A percentile compares a stretch with the other conserved stretches of the same genome.
Evolutionary conservation across 2,888 invertebrate genomes (phyloP).

Genomic region (Isotomurus palustris): DNA sequence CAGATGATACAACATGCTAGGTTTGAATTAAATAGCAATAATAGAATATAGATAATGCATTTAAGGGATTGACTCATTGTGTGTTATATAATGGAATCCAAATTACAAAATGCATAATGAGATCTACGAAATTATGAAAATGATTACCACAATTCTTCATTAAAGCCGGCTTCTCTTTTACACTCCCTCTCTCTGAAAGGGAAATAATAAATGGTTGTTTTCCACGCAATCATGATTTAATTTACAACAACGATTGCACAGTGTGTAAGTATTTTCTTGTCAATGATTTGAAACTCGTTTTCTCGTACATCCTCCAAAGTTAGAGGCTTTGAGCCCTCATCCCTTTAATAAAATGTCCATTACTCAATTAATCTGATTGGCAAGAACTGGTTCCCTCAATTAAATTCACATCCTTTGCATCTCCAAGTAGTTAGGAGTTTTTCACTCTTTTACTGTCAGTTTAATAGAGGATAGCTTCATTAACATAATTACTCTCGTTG

Average conservation of each 20-base stretch:
- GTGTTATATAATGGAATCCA: no score
- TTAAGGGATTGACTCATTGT: no score
- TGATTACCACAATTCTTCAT: no score
- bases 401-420: no score
- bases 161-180: no score
- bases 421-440: background rate
- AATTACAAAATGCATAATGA: no score
- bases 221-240: background rate
- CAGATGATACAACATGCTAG: no score
- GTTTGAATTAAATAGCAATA: no score
- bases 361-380: background rate
- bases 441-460: background rate
- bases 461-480: slow-evolving; percentile 1
- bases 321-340: no score
- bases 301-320: background rate
- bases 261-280: background rate
- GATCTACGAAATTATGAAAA: no score
- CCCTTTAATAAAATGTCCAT: slow-evolving; percentile 1
- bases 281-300: slow-evolving; percentile 1
- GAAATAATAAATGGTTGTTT: slow-evolving; percentile 1
- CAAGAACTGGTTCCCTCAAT: background rate
- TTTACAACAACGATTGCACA: background rate
- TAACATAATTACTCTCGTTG: background rate
- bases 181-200: no score
- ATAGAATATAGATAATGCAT: no score